Base-by-base conservation (phyloP, 2,888 invertebrate species). In the Heterodera filipjevi region DNA sequence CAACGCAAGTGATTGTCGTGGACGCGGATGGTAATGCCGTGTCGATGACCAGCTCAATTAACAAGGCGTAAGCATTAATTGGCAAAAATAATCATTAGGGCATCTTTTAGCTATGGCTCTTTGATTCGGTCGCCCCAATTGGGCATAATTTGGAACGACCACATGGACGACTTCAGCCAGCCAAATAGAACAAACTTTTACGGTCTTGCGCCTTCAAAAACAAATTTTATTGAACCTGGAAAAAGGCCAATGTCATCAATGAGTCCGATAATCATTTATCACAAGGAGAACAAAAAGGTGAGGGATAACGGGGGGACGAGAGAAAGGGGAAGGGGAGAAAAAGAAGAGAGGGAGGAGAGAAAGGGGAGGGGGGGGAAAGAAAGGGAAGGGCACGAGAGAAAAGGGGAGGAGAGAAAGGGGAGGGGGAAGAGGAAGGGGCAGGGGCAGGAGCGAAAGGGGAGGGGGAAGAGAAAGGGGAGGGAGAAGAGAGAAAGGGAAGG, bases 171-270 rank as follows among this genome's bases (percentile, higher is more conserved):
- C 89, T 97, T 96, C 44, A 80, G 79, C 72, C 32, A 76, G 39
- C 83, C 83, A 12, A 79, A 82, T 30, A 35, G 46, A 33, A 49
- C 33, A 19, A 84, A 85, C 66, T 76, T 27, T 53, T 83, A 77
- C 66, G 83, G 82, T 19, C 83, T 83, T 33, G 83, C 84, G 19
- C 93, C 95, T 0, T 94, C 94, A 0, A 93, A 93, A 0, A 93
- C 93, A 2, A 97, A 96, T 91, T 93, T 93, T 89, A 93, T 96
- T 70, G 91, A 90, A 44, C 94, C 95, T 0, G 93, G 93, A 1
- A 94, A 94, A 87, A 92, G 94, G 64, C 94, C 96, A 0, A 90
- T 95, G 84, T 95, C 95, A 22, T 95, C 95, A 0, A 96, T 95
- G 95, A 93, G 93, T 79, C 96, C 96, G 0, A 91, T 93, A 22